Conservation (phyloP, 2,888 invertebrate genomes). For the Apeira syringaria region DNA sequence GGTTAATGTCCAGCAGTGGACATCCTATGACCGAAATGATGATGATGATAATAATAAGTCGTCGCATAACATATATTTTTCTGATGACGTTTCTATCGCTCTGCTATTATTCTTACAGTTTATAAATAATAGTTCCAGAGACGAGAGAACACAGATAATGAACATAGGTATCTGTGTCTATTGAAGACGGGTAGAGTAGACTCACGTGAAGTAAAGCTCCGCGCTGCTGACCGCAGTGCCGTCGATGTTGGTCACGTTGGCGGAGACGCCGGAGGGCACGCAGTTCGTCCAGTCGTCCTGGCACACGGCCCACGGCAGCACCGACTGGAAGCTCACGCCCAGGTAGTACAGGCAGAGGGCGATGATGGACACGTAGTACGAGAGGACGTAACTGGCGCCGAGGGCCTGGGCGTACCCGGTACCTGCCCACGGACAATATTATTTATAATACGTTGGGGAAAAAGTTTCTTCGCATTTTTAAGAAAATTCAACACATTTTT, state of each 20-base stretch:
- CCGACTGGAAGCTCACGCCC: slow-evolving; percentile 86
- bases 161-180: no score
- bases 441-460: no score
- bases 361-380: slow-evolving; percentile 91
- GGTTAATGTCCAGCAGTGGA: no score
- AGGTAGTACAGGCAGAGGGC: slow-evolving; percentile 90
- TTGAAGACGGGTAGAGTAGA: background rate
- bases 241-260: slow-evolving; percentile 32
- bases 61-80: no score
- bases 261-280: slow-evolving; percentile 61
- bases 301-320: slow-evolving; percentile 90
- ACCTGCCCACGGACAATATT: slow-evolving; percentile 73
- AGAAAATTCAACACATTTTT: no score
- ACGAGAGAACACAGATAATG: no score
- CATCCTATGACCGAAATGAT: no score
- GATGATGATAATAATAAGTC: no score
- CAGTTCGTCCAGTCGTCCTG: slow-evolving; percentile 80
- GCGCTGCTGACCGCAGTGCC: slow-evolving; percentile 76
- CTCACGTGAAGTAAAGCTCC: slow-evolving; percentile 84
- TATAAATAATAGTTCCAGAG: no score
- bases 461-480: no score
- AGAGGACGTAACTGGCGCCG: slow-evolving; percentile 86
- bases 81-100: no score
- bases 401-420: slow-evolving; percentile 88
- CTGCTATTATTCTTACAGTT: no score